phyloP scores from a whole-genome alignment of 2,888 invertebrate species.

The Volucella bombylans region DNA sequence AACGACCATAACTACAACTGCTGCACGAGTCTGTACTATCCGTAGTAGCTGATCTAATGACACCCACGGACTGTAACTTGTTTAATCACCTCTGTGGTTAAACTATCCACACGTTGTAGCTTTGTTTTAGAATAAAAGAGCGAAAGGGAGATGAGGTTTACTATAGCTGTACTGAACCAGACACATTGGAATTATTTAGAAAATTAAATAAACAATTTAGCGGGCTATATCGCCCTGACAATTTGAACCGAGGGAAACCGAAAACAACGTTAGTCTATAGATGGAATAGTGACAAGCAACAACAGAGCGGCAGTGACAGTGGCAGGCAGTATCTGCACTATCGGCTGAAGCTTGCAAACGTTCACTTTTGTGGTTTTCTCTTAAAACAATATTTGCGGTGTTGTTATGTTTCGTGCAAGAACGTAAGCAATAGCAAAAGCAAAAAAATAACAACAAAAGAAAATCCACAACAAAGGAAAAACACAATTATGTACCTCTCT shows the following conservation, averaged over 20 bases:
- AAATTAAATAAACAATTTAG: slow-evolving; percentile 42
- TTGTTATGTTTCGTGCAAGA: slow-evolving; percentile 19
- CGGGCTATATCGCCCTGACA: slow-evolving; percentile 3
- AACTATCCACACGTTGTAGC: slow-evolving; percentile 40
- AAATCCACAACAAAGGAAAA: background rate
- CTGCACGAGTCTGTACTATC: background rate
- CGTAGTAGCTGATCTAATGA: slow-evolving; percentile 69
- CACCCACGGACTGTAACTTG: slow-evolving; percentile 67
- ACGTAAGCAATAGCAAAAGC: slow-evolving; percentile 14
- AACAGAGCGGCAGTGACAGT: too few species aligned
- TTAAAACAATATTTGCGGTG: slow-evolving; percentile 26
- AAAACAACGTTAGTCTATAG: background rate
- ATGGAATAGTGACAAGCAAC: too few species aligned
- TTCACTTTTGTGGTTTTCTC: slow-evolving; percentile 45
- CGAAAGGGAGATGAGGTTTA: background rate
- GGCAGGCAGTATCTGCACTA: background rate
- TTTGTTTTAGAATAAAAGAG: background rate
- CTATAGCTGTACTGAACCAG: slow-evolving; percentile 19
- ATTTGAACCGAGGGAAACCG: background rate
- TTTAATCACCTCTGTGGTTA: slow-evolving; percentile 67
- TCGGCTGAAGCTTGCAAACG: slow-evolving; percentile 23
- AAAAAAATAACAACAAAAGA: slow-evolving; percentile 4
- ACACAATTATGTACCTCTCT: background rate
- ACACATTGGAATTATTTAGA: slow-evolving; percentile 31
- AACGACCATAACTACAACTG: background rate